phyloP scores from a whole-genome alignment of 2,113 vertebrate species.

The Muscicapa adusta region DNA sequence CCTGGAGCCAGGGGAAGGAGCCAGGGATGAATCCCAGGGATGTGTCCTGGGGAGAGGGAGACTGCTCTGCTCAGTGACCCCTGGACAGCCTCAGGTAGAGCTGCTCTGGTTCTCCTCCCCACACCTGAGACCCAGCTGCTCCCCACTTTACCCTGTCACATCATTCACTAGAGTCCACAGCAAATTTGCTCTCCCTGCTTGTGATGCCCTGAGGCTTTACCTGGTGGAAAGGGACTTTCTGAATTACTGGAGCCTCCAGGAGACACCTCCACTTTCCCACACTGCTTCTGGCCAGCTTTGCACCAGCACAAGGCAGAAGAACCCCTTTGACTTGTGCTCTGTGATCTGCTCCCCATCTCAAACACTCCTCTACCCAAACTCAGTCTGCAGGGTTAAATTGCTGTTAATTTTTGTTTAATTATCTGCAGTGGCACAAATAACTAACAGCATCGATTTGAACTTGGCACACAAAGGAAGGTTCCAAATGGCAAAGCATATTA shows the following conservation, averaged over 20 bases:
- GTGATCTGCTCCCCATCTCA: background rate
- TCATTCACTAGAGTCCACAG: background rate
- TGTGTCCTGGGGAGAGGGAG: background rate
- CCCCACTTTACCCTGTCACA: fast-evolving
- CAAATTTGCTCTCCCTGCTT: background rate
- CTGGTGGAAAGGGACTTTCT: background rate
- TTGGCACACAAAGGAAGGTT: slow-evolving; percentile 63
- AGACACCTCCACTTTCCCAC: background rate
- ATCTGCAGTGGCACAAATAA: slow-evolving; percentile 66
- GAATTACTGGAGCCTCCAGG: background rate
- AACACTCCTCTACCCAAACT: background rate
- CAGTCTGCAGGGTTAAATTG: slow-evolving; percentile 53
- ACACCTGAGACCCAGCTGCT: fast-evolving
- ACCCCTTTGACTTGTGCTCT: background rate
- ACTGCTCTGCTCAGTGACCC: fast-evolving
- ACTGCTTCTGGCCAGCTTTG: background rate
- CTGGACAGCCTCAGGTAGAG: background rate
- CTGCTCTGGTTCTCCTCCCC: background rate
- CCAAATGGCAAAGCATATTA: slow-evolving; percentile 68
- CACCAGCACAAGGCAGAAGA: background rate
- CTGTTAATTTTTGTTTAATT: slow-evolving; percentile 72
- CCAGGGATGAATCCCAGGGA: fast-evolving
- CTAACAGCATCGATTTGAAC: slow-evolving; percentile 67
- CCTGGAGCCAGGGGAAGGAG: background rate
- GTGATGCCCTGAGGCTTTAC: background rate